These are phyloP conservation scores for Chondrosia reniformis DNA, from an alignment of 37 sponge, comb jelly and placozoan species.

Conservation along the genomic window DNA sequence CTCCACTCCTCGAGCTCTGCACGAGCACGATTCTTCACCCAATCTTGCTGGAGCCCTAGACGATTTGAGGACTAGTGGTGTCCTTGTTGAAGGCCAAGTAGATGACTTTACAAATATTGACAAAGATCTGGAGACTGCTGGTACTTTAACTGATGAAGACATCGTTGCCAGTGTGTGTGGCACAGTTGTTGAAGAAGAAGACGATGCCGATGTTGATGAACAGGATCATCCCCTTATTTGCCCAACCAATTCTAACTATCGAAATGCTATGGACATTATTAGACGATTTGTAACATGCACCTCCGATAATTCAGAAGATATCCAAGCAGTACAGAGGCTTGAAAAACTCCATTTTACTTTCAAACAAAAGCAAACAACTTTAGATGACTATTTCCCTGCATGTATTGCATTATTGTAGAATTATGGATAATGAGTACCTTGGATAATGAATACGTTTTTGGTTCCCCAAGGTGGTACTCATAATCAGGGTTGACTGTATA, in stretches of 20 bases:
- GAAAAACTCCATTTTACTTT: background rate
- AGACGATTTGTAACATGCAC: slow-evolving; percentile 6
- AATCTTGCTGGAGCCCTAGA: background rate
- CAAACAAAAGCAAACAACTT: background rate
- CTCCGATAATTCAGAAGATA: slow-evolving; percentile 6
- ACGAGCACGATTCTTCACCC: background rate
- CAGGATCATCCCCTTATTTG: background rate
- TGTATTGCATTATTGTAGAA: no score
- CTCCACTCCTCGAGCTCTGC: background rate
- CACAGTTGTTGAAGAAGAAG: background rate
- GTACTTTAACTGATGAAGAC: background rate
- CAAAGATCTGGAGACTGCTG: slow-evolving; percentile 1
- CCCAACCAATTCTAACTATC: background rate
- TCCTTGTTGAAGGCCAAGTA: background rate
- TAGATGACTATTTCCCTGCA: slow-evolving; percentile 2
- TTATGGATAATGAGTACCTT: no score
- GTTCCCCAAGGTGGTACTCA: no score
- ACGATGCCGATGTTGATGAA: slow-evolving; percentile 4
- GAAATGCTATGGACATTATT: background rate
- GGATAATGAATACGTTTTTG: no score
- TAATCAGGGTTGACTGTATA: no score
- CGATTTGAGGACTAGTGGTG: slow-evolving; percentile 3
- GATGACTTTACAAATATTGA: background rate
- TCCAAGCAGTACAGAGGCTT: background rate
- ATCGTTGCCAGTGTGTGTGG: background rate